Base-by-base conservation (phyloP, 2,888 invertebrate genomes). In the Clitarchus hookeri region DNA sequence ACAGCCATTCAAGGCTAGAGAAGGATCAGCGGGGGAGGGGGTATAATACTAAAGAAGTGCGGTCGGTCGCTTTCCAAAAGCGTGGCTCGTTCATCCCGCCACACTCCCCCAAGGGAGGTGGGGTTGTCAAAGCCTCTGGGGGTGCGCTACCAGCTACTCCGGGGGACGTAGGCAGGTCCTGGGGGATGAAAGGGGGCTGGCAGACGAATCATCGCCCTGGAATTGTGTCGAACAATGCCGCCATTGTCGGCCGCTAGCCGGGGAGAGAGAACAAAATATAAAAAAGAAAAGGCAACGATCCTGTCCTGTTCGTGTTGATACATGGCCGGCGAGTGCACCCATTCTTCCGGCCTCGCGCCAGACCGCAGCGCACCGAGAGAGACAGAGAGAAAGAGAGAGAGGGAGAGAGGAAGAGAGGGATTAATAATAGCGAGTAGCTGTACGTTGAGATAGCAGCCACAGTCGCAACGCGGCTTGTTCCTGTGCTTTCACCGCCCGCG, bases 131-230 rank as follows among this genome's bases (percentile, higher is more conserved):
- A 48, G 3, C 48, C 48, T 8, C 48, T 48, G 48, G 48, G 48
- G 48, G 48, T 13, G 12, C 11, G 48, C 11, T 13, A 48, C 48
- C 48, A 48, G 48, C 48, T 16, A 6, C 48, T 8, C 48, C 48
- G n/a, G 2, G 65, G 65, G 8, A 23, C 16, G 23, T 11, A 23
- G 23, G 16, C 6, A 3, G 19, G 0, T 6, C 13, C n/a, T 11
- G 65, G 65, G n/a, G 65, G 65, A n/a, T 6, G 65, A 2, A 3
- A n/a, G 13, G 2, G 65, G 65, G n/a, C n/a, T 65, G 65, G 23
- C n/a, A n/a, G 65, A 65, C 65, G 65, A 65, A 65, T 65, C 65
- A 65, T 65, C 65, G 65, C n/a, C 65, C 65, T n/a, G 65, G 65
- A 65, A 65, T 65, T 65, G 65, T 65, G 65, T 65, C 65, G 65